phyloP scores from a whole-genome alignment of 2,113 vertebrate genomes.

The Brachirus orientalis region DNA sequence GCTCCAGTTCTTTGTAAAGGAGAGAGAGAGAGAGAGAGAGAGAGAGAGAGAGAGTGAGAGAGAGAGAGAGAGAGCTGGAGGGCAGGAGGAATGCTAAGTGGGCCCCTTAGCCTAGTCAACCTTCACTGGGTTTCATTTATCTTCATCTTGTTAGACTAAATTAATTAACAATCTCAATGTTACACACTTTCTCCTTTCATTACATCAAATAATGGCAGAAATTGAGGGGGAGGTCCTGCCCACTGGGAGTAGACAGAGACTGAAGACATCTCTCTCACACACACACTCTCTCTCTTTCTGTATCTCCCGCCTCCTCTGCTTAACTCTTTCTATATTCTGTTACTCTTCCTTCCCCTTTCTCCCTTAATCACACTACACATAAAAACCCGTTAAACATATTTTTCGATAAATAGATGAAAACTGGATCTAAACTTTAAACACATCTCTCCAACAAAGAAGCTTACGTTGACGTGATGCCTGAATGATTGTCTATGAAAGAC shows the following conservation, averaged over 20 bases:
- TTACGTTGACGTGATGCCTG: constrained; percentile 12
- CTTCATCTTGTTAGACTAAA: constrained; percentile 99
- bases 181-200: constrained; percentile 99
- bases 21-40: constrained; percentile 63
- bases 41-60: constrained; percentile 64
- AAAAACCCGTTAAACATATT: constrained; percentile 60
- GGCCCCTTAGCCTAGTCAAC: constrained; percentile 90
- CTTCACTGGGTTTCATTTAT: constrained; percentile 95
- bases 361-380: constrained; percentile 42
- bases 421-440: constrained; percentile 57
- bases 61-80: constrained; percentile 69
- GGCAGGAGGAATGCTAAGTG: constrained; percentile 87
- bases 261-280: constrained; percentile 70
- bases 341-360: constrained; percentile 56
- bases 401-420: constrained; percentile 57
- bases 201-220: constrained; percentile 95
- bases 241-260: constrained; percentile 76
- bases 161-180: constrained; percentile 99
- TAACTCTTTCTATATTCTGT: constrained; percentile 34
- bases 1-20: constrained; percentile 71
- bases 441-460: constrained; percentile 42
- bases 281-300: constrained; percentile 34
- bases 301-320: constrained; percentile 24
- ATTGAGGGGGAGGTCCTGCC: constrained; percentile 85
- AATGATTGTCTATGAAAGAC: constrained; percentile 32